Conservation (phyloP, 1,140 invertebrate species). For the Saxidomus purpurata region DNA sequence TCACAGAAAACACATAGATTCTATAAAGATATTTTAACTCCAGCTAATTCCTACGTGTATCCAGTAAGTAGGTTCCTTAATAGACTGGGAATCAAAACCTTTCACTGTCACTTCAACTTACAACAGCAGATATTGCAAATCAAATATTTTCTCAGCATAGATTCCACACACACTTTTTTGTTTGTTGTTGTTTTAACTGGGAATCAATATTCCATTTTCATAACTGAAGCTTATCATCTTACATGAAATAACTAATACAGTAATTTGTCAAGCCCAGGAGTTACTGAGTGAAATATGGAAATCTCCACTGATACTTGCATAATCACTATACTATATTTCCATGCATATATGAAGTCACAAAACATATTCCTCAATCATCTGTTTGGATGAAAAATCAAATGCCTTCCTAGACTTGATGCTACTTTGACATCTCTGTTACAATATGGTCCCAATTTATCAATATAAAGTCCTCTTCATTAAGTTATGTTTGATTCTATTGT, state of each 20-base stretch:
- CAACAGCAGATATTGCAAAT: neutral
- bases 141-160: neutral
- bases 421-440: neutral
- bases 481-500: neutral
- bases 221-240: conserved; percentile 30
- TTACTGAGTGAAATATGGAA: neutral
- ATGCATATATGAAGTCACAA: conserved; percentile 7
- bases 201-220: conserved; percentile 39
- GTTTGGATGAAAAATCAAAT: neutral
- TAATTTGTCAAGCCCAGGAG: neutral
- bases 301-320: neutral
- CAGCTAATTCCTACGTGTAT: no score
- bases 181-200: conserved; percentile 4
- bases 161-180: neutral
- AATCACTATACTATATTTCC: neutral
- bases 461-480: conserved; percentile 19
- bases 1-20: no score
- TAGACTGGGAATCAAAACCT: no score
- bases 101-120: no score
- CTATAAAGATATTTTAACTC: no score
- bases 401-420: neutral
- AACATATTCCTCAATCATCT: conserved; percentile 12
- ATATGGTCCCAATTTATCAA: neutral
- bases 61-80: no score
- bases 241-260: conserved; percentile 15